phyloP scores from a whole-genome alignment of 2,797 vertebrate species.

The Chromis chromis region DNA sequence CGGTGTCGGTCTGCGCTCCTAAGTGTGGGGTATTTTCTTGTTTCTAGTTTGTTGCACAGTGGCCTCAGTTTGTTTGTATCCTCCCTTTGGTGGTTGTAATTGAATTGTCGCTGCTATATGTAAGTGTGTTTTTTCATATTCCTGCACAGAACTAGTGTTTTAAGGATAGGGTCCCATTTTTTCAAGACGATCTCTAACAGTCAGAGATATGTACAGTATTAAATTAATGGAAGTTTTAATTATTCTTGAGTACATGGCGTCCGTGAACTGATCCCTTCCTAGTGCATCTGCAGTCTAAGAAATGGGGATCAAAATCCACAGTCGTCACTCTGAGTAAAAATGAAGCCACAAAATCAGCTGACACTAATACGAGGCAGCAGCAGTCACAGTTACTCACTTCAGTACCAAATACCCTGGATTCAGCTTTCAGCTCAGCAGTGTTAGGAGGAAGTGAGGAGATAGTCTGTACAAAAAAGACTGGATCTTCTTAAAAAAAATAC shows the following conservation, averaged over 20 bases:
- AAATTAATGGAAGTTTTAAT: neutral
- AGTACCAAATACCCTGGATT: too few species aligned
- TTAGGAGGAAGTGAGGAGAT: too few species aligned
- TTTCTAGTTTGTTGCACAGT: conserved; percentile 40
- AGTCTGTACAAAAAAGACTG: too few species aligned
- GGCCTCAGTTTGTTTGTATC: conserved; percentile 29
- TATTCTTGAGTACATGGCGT: neutral
- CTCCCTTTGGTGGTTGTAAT: conserved; percentile 50
- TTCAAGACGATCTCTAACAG: neutral
- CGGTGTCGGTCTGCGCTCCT: conserved; percentile 34
- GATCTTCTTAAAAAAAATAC: too few species aligned
- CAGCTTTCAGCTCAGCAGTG: too few species aligned
- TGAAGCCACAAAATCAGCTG: neutral
- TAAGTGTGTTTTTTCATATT: conserved; percentile 36
- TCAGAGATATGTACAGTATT: neutral
- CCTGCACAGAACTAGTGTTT: conserved; percentile 1
- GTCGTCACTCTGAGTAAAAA: neutral
- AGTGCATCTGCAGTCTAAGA: neutral
- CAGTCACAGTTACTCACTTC: too few species aligned
- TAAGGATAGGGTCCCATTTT: neutral
- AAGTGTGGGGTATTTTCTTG: conserved; percentile 9
- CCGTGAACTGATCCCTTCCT: neutral
- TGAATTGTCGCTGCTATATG: conserved; percentile 23
- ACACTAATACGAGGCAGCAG: too few species aligned
- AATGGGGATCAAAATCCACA: neutral